These are phyloP conservation scores for Yponomeuta evonymella DNA, from an alignment of 2,888 invertebrate genomes.

Conservation along the genomic window DNA sequence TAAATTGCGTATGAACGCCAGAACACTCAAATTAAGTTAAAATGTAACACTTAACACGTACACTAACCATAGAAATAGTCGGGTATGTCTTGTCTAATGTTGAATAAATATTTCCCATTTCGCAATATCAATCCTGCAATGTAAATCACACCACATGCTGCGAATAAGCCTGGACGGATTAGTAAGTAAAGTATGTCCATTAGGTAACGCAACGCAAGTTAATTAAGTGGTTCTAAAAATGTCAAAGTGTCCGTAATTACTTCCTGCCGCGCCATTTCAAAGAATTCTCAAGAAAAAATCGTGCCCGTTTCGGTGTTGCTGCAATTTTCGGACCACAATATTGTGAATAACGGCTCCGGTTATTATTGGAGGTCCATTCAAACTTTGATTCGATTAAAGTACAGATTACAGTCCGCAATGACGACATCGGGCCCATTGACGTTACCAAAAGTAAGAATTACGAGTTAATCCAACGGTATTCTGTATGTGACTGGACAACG, in stretches of 20 bases:
- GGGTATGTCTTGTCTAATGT: too few species aligned
- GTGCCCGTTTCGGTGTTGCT: neutral
- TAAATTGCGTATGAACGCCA: too few species aligned
- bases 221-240: constrained; percentile 5
- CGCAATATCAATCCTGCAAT: neutral
- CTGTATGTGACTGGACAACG: neutral
- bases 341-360: neutral
- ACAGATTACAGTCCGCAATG: neutral
- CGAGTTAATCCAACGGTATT: constrained; percentile 7
- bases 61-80: too few species aligned
- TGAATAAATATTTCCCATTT: too few species aligned
- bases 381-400: neutral
- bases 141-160: neutral
- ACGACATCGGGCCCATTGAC: neutral
- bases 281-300: neutral
- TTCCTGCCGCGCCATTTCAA: constrained; percentile 3
- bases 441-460: neutral
- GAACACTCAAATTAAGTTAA: too few species aligned
- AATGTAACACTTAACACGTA: too few species aligned
- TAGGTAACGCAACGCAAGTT: neutral
- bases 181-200: neutral
- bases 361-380: neutral
- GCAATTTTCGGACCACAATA: neutral
- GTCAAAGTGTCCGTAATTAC: neutral
- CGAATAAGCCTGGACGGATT: neutral